phyloP scores from a whole-genome alignment of 1,140 invertebrate genomes.

The Euwallacea fornicatus region DNA sequence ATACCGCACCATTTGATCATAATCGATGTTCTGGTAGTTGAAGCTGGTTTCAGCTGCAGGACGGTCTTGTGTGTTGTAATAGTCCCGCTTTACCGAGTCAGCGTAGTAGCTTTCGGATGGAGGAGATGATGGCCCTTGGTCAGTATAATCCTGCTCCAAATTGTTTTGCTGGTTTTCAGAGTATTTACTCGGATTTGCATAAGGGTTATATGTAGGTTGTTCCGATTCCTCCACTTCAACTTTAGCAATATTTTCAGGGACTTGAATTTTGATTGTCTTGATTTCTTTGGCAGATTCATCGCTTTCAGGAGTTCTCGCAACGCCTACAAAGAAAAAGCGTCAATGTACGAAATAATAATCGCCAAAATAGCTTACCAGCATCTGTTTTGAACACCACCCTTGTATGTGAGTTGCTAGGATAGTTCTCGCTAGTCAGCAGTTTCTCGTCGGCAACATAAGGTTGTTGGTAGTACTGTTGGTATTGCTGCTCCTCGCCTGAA shows the following conservation, averaged over 20 bases:
- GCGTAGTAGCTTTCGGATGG: background rate
- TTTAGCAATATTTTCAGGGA: slow-evolving; percentile 29
- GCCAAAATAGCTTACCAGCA: slow-evolving; percentile 8
- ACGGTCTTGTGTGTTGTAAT: slow-evolving; percentile 5
- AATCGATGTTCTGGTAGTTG: slow-evolving; percentile 25
- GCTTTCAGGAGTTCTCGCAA: slow-evolving; percentile 12
- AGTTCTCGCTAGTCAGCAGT: slow-evolving; percentile 32
- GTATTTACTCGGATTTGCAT: background rate
- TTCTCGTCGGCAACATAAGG: background rate
- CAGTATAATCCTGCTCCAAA: background rate
- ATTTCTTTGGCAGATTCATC: slow-evolving; percentile 12
- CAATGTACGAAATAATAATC: background rate
- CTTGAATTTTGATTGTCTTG: slow-evolving; percentile 35
- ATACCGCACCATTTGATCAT: slow-evolving; percentile 26
- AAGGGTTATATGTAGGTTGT: slow-evolving; percentile 10
- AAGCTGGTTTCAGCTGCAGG: background rate
- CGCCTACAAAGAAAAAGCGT: slow-evolving; percentile 17
- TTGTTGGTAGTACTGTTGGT: slow-evolving; percentile 2
- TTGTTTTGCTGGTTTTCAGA: slow-evolving; percentile 1
- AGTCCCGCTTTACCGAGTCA: slow-evolving; percentile 1
- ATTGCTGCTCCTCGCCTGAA: background rate
- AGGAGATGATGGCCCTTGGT: background rate
- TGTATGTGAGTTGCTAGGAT: slow-evolving; percentile 20
- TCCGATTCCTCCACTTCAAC: slow-evolving; percentile 35
- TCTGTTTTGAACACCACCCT: slow-evolving; percentile 20